These are phyloP conservation scores for Microcebus jonahi DNA, from an alignment of 2,113 vertebrate species.

Conservation along the genomic window DNA sequence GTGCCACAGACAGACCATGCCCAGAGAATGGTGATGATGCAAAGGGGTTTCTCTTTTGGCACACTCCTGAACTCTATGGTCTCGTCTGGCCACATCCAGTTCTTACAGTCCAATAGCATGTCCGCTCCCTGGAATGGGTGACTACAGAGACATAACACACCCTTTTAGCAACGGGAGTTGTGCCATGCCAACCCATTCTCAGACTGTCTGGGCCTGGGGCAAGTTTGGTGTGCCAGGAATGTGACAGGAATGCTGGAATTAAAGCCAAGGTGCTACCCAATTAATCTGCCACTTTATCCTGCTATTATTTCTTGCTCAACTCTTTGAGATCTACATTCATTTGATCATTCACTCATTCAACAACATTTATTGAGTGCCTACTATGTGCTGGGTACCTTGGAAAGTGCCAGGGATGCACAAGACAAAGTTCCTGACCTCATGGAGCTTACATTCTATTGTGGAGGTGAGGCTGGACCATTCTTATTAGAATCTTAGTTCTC, in stretches of 20 bases:
- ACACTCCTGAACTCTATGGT: background rate
- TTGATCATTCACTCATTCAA: background rate
- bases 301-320: background rate
- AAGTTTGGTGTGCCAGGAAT: background rate
- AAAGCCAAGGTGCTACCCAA: background rate
- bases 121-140: background rate
- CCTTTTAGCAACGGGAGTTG: background rate
- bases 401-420: background rate
- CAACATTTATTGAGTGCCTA: background rate
- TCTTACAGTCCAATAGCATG: background rate
- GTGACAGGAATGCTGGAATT: background rate
- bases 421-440: background rate
- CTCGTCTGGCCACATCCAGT: background rate
- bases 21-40: background rate
- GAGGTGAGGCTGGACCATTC: background rate
- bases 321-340: background rate
- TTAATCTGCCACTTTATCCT: background rate
- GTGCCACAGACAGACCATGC: background rate
- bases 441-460: background rate
- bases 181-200: background rate
- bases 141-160: background rate
- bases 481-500: slow-evolving; percentile 39
- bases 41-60: background rate
- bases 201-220: background rate
- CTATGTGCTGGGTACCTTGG: background rate